phyloP scores from a whole-genome alignment of 2,797 vertebrate species.

The Premnoplex brunnescens region DNA sequence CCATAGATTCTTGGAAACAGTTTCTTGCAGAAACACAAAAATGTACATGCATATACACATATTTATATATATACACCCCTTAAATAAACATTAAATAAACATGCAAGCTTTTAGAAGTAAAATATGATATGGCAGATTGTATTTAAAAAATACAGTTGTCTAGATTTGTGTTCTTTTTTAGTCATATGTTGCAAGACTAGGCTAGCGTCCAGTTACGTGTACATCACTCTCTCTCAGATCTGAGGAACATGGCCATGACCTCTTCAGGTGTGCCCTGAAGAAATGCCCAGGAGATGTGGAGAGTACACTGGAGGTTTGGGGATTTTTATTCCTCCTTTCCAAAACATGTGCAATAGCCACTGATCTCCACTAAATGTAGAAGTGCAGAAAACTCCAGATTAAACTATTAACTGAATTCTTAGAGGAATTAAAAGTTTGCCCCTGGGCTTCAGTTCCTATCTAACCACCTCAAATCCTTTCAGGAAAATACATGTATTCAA shows the following conservation, averaged over 20 bases:
- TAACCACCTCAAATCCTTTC: neutral
- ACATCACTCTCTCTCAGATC: neutral
- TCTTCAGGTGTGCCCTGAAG: neutral
- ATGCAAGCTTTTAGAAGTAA: neutral
- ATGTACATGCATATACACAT: neutral
- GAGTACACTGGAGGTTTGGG: neutral
- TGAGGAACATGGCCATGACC: neutral
- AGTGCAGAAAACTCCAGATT: neutral
- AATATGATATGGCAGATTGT: neutral
- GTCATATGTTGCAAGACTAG: neutral
- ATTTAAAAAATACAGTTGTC: neutral
- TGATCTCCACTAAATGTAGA: neutral
- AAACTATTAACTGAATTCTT: conserved; percentile 8
- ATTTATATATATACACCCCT: neutral
- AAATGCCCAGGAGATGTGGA: neutral
- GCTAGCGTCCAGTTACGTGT: neutral
- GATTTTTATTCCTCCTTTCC: neutral
- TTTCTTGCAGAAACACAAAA: neutral
- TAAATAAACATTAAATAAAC: neutral
- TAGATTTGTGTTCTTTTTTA: neutral
- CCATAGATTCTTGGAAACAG: neutral
- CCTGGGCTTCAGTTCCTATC: neutral
- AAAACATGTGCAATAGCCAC: neutral
- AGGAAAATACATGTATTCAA: neutral
- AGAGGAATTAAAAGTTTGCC: neutral